Evolutionary conservation across 2,888 invertebrate species (phyloP), one percentile per base, ranked within the genome.

Genomic region (Tenodera sinensis): DNA sequence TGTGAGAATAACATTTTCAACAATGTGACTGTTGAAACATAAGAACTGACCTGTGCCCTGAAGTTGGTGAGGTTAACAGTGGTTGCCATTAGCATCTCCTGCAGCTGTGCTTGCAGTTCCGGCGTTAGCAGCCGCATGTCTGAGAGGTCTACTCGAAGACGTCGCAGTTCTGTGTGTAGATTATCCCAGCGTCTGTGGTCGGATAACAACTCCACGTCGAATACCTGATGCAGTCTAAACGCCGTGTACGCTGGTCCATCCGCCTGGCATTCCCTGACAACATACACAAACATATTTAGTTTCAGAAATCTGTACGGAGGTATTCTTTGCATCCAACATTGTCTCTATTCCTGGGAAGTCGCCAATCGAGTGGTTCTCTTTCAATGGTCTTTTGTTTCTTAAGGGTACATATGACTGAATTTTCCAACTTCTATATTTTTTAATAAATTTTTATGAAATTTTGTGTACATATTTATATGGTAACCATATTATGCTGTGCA

Each of bases 211-310:
- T 96, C 96, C 85, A 97, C 94, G 92, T 97, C 96, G 90, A 96
- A 94, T 90, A 96, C 94, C 92, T 95, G 95, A 91, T 96, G 95
- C 91, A 97, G 93, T 93, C 96, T 95, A 92, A 97, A 96, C 42
- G 96, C 96, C 84, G 94, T 94, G 93, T 97, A 97, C n/a, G 96
- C 95, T 90, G 97, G 95, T 91, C 95, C 95, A 92, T 97, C 96
- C 92, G 95, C 94, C 92, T 96, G 95, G 92, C 97, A 97, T 92
- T 96, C 96, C 91, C 97, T 97, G 93, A 88, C 83, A 87, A 71
- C 6, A 71, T 20, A 71, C 54, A 71, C 14, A 54, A 83, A 1
- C 30, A 85, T 28, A 88, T 30, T 15, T 28, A 54, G 6, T 71
- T 71, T 71, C 25, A 71, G 6, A 25, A 25, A 71, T 71, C 54